phyloP scores from a whole-genome alignment of 2,113 vertebrate genomes.

The Madoqua kirkii region DNA sequence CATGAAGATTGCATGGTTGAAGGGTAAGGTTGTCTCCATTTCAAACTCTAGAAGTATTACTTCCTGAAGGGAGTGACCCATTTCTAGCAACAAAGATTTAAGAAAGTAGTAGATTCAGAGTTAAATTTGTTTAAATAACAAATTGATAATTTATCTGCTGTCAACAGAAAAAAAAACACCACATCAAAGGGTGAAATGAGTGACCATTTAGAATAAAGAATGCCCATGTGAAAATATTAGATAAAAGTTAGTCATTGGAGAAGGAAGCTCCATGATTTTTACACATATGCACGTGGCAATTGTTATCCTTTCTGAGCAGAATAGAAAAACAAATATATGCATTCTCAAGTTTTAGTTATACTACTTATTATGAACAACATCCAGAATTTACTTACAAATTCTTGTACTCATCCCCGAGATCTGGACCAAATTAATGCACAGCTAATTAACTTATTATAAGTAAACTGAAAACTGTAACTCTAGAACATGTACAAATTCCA shows the following conservation, averaged over 20 bases:
- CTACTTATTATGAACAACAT: neutral
- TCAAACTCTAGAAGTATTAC: neutral
- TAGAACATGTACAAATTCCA: neutral
- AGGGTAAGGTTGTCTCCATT: neutral
- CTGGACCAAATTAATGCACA: neutral
- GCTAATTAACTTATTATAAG: neutral
- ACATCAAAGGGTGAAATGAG: neutral
- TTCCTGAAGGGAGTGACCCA: neutral
- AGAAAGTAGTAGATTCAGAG: neutral
- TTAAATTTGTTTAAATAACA: constrained; percentile 2
- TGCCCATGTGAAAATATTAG: neutral
- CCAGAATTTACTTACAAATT: neutral
- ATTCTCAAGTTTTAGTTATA: neutral
- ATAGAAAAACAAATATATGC: neutral
- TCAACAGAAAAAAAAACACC: neutral
- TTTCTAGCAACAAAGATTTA: neutral
- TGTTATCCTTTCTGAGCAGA: neutral
- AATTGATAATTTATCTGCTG: neutral
- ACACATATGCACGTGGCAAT: neutral
- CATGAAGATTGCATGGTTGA: neutral
- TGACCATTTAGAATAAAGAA: neutral
- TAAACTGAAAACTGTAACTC: neutral
- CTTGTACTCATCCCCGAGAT: neutral
- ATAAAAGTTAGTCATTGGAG: neutral
- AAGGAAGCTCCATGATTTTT: neutral